These are phyloP conservation scores for Cordilura impudica DNA, from an alignment of 2,888 invertebrate genomes.

Conservation along the genomic window DNA sequence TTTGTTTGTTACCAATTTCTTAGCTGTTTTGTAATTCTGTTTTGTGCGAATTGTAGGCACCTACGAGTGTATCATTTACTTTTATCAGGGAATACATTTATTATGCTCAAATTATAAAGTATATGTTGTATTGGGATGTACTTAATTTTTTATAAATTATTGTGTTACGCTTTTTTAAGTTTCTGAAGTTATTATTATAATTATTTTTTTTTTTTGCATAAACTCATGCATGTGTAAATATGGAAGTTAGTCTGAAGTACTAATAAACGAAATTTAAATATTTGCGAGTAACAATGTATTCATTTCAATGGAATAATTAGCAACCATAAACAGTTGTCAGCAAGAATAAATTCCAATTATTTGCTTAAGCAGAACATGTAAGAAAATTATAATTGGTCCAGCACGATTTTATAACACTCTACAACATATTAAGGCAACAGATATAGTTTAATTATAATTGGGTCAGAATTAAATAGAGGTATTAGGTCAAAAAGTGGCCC, in stretches of 20 bases:
- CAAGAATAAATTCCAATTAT: not conserved
- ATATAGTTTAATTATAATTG: too few species aligned
- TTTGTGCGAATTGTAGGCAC: conserved; percentile 25
- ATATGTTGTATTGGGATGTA: conserved; percentile 27
- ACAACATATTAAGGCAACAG: too few species aligned
- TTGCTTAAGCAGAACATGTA: too few species aligned
- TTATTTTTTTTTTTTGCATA: conserved; percentile 15
- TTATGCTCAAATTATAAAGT: conserved; percentile 52
- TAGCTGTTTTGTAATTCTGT: not conserved
- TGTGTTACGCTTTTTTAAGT: conserved; percentile 55
- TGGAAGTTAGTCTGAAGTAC: not conserved
- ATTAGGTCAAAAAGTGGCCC: too few species aligned
- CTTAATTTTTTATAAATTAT: conserved; percentile 51
- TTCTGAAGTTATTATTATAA: conserved; percentile 38
- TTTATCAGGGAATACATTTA: conserved; percentile 51
- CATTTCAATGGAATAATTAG: conserved; percentile 35
- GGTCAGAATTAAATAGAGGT: too few species aligned
- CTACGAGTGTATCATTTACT: conserved; percentile 2
- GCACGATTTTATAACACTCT: too few species aligned
- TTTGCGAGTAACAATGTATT: not conserved
- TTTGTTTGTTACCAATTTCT: conserved; percentile 25
- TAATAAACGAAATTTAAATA: not conserved
- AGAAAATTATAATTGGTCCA: too few species aligned
- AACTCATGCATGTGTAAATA: conserved; percentile 22
- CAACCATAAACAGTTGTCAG: conserved; percentile 52